phyloP scores from a whole-genome alignment of 1,140 invertebrate species.

The Muscidifurax raptorellus region DNA sequence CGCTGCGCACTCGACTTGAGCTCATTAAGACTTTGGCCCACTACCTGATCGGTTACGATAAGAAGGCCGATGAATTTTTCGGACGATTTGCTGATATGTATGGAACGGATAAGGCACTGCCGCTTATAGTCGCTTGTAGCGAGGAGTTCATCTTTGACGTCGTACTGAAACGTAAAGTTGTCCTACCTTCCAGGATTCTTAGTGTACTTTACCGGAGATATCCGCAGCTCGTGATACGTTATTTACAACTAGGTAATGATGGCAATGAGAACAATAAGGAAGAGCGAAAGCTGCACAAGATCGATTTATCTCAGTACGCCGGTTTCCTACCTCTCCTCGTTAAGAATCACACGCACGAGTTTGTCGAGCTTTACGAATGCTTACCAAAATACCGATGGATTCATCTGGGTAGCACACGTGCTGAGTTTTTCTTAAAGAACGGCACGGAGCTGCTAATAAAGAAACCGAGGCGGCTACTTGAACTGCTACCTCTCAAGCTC shows the following conservation, averaged over 20 bases:
- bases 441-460: constrained; percentile 51
- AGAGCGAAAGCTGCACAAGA: neutral
- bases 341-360: constrained; percentile 45
- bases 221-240: constrained; percentile 62
- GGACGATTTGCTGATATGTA: constrained; percentile 40
- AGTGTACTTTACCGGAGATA: constrained; percentile 57
- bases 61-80: constrained; percentile 60
- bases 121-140: constrained; percentile 59
- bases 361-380: constrained; percentile 45
- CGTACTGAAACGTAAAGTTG: constrained; percentile 47
- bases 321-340: constrained; percentile 48
- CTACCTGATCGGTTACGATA: constrained; percentile 32
- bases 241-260: constrained; percentile 56
- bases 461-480: constrained; percentile 52
- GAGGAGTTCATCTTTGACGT: constrained; percentile 54
- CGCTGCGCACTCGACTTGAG: constrained; percentile 57
- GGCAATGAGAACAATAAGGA: neutral
- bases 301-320: neutral
- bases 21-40: constrained; percentile 58
- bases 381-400: constrained; percentile 40
- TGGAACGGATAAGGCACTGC: constrained; percentile 50
- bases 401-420: constrained; percentile 56
- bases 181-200: constrained; percentile 41
- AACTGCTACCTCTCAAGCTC: constrained; percentile 54
- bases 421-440: constrained; percentile 59